These are phyloP conservation scores for Cygnus olor DNA, from an alignment of 2,797 vertebrate genomes.

Conservation along the genomic window DNA sequence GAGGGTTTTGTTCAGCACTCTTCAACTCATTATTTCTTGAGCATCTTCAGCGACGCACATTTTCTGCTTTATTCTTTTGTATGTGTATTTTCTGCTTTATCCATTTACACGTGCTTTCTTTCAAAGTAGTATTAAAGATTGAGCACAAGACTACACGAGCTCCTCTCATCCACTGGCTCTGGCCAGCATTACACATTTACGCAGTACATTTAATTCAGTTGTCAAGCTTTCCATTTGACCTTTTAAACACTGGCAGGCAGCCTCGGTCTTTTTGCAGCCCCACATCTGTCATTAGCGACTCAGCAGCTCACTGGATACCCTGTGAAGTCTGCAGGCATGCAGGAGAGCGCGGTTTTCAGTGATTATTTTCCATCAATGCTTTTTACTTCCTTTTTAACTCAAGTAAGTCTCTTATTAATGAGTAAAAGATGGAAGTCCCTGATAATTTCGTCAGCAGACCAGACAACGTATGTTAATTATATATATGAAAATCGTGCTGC, in stretches of 20 bases:
- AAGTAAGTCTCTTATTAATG: neutral
- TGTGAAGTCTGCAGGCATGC: neutral
- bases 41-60: neutral
- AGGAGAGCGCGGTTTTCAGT: neutral
- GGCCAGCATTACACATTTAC: neutral
- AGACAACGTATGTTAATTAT: neutral
- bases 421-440: constrained; percentile 1
- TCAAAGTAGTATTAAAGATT: neutral
- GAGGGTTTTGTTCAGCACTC: neutral
- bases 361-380: neutral
- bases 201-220: neutral
- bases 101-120: neutral
- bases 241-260: neutral
- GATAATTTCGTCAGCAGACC: neutral
- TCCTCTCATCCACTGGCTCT: neutral
- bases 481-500: neutral
- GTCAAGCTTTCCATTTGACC: constrained; percentile 16
- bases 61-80: neutral
- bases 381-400: neutral
- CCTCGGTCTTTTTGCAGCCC: neutral
- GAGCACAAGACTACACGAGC: neutral
- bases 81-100: neutral
- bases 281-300: neutral
- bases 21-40: neutral
- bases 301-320: neutral